Conservation (phyloP, 2,888 invertebrate species). For the Mimachlamys varia region DNA sequence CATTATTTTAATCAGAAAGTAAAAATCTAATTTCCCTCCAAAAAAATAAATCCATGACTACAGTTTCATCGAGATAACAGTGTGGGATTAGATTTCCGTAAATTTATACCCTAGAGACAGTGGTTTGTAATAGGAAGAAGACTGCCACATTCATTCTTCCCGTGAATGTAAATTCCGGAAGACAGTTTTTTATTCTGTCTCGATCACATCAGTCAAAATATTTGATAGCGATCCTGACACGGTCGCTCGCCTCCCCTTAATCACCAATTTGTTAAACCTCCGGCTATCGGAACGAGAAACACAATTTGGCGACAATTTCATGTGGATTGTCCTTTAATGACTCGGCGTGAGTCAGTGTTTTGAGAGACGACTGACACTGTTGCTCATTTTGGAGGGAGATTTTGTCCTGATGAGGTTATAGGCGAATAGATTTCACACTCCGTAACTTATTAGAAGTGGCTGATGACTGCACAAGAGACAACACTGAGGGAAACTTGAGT, state of each 20-base stretch:
- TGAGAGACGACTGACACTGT: not conserved
- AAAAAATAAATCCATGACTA: conserved; percentile 17
- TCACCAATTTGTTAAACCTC: conserved; percentile 26
- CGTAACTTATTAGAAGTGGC: not conserved
- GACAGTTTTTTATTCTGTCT: not conserved
- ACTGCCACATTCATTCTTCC: conserved; percentile 17
- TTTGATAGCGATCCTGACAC: conserved; percentile 19
- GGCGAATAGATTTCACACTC: not conserved
- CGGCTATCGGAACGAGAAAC: conserved; percentile 25
- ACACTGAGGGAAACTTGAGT: not conserved
- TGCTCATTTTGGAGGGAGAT: conserved; percentile 12
- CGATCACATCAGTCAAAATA: conserved; percentile 31
- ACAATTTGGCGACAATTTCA: conserved; percentile 30
- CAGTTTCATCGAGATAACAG: not conserved
- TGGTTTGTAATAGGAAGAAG: conserved; percentile 9
- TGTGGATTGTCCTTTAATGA: conserved; percentile 17
- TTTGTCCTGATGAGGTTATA: conserved; percentile 10
- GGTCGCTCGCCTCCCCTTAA: conserved; percentile 33
- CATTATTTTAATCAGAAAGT: conserved; percentile 24
- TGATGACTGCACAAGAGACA: not conserved
- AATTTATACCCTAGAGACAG: conserved; percentile 15
- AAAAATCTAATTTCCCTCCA: conserved; percentile 26
- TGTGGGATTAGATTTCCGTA: not conserved
- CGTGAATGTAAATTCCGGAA: conserved; percentile 28
- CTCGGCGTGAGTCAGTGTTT: conserved; percentile 17